Evolutionary conservation across 2,113 vertebrate species (phyloP), one percentile per base, ranked within the genome.

Genomic region (Rhinogobius similis): DNA sequence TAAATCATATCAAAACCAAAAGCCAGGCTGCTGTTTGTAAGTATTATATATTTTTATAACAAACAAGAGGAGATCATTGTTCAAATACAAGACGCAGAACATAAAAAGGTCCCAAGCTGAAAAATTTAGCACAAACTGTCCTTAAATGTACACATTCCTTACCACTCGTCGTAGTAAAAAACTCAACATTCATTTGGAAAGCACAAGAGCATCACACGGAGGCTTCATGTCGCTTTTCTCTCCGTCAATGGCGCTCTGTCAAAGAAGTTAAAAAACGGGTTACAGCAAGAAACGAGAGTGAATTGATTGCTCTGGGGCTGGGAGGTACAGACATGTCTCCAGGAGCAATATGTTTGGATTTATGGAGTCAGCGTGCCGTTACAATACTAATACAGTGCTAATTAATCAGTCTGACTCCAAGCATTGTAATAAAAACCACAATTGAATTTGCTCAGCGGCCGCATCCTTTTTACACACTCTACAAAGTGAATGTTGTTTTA

Each of bases 301-400:
- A n/a, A n/a, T 18, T 24, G 20, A 36, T 7, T 27, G 69, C 46
- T 58, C n/a, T 61, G 24, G 58, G 13, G 23, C 39, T 65, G 16
- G 39, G n/a, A 70, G 26, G 62, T 26, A 50, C 48, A 59, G 46
- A 13, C 50, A 43, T n/a, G 63, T 56, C 50, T 61, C 43, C 18
- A 67, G 43, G 36, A 64, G 20, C 58, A 26, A 70, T 48, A 32
- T 46, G 44, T 59, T 68, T 71, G n/a, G 20, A 65, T 68, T 55
- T 62, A 66, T 20, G 24, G 53, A 62, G 65, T 11, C 29, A 61
- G 14, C 23, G 18, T 62, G 38, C 11, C 52, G 38, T 62, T 50
- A 53, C 63, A 66, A 39, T 24, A 10, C 26, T 70, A 32, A 67
- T 13, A 29, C 44, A 61, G 16, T 55, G 26, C 8, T 58, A 24